A percentile compares a stretch with the other conserved stretches of the same genome.
Conservation (phyloP, 2,888 invertebrate genomes). For the Cheilosia pagana region DNA sequence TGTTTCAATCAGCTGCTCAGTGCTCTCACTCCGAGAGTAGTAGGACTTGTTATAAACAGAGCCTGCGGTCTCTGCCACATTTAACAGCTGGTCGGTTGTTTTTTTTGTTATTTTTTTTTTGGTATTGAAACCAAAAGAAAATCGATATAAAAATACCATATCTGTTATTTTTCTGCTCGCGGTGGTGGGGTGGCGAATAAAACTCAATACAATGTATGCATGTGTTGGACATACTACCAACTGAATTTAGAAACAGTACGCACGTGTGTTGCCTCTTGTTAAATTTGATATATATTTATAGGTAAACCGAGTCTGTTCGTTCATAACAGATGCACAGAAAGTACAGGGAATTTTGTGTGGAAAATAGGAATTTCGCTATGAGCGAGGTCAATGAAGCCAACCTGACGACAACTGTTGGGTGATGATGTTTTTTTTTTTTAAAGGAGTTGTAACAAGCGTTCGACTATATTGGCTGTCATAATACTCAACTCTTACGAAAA, state of each 20-base stretch:
- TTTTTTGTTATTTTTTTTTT: neutral
- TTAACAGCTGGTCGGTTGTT: conserved; percentile 23
- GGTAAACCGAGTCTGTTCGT: neutral
- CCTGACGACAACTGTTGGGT: neutral
- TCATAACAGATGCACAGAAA: neutral
- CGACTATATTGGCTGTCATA: too few relatives aligned
- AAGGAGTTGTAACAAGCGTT: too few relatives aligned
- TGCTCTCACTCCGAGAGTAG: neutral
- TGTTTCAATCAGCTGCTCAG: conserved; percentile 25
- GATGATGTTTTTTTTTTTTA: too few relatives aligned
- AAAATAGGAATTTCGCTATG: neutral
- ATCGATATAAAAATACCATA: conserved; percentile 19
- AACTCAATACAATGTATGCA: neutral
- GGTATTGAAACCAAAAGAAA: neutral
- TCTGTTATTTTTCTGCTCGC: neutral
- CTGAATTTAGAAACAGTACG: neutral
- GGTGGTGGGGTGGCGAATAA: conserved; percentile 1
- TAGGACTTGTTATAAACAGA: conserved; percentile 13
- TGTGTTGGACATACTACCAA: neutral
- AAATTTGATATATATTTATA: neutral
- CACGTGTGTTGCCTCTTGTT: neutral
- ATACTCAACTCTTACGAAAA: too few relatives aligned
- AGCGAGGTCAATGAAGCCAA: conserved; percentile 1
- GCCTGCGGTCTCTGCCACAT: neutral
- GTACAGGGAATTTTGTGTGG: neutral